Evolutionary conservation across 2,797 vertebrate genomes (phyloP).

Genomic region (Loris lydekkerianus): DNA sequence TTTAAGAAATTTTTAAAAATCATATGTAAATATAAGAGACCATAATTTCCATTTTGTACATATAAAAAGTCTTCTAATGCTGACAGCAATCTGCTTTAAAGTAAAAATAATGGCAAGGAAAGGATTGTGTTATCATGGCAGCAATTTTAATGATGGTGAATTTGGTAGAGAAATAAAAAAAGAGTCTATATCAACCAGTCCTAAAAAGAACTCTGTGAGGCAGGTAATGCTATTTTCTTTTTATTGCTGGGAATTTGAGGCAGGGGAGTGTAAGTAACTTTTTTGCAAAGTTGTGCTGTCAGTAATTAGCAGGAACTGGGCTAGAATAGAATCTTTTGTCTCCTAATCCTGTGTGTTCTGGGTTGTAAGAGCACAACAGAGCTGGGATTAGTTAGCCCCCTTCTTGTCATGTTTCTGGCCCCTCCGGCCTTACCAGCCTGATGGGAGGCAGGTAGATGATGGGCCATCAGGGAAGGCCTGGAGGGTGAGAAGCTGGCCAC

Average conservation of each 20-base stretch:
- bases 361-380: background rate
- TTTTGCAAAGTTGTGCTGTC: background rate
- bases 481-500: slow-evolving; percentile 1
- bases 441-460: background rate
- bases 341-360: background rate
- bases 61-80: background rate
- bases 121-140: background rate
- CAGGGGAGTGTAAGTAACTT: background rate
- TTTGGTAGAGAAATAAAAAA: slow-evolving; percentile 31
- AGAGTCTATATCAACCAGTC: background rate
- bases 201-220: background rate
- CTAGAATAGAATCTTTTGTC: slow-evolving; percentile 54
- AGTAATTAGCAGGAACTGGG: background rate
- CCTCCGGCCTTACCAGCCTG: background rate
- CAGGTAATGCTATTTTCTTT: slow-evolving; percentile 41
- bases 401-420: slow-evolving; percentile 2
- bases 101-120: slow-evolving; percentile 35
- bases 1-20: background rate
- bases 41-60: background rate
- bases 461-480: slow-evolving; percentile 5
- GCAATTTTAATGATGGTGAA: slow-evolving; percentile 34
- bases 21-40: background rate
- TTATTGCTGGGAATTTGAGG: slow-evolving; percentile 42
- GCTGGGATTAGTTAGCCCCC: background rate
- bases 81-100: slow-evolving; percentile 14